Evolutionary conservation across 1,140 invertebrate genomes (phyloP).

Genomic region (Hesperophylax magnus): DNA sequence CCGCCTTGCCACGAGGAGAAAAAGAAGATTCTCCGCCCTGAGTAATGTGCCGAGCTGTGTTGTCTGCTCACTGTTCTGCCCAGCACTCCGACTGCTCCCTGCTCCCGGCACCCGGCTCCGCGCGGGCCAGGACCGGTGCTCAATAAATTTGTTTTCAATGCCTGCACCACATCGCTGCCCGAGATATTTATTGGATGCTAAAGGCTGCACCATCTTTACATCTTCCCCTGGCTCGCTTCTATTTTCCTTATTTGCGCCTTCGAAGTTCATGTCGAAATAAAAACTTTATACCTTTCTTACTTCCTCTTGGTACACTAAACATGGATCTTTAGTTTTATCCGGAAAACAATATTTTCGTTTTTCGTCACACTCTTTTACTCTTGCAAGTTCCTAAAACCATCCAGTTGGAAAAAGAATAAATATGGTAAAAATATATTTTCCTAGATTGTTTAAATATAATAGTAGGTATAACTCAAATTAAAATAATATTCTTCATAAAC

Average conservation of each 20-base stretch:
- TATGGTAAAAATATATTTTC: no score
- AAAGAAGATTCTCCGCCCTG: not conserved
- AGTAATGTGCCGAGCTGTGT: not conserved
- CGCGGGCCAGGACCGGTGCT: not conserved
- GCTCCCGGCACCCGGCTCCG: not conserved
- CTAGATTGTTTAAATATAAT: no score
- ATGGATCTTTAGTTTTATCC: no score
- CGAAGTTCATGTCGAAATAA: conserved; percentile 1
- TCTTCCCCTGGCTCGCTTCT: not conserved
- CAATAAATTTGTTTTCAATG: conserved; percentile 19
- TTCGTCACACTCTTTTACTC: no score
- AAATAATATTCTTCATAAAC: no score
- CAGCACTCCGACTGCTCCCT: not conserved
- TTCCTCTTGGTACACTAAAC: not conserved
- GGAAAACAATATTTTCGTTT: no score
- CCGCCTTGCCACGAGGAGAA: not conserved
- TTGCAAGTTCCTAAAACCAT: no score
- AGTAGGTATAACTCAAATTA: no score
- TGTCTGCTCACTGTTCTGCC: not conserved
- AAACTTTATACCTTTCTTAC: not conserved
- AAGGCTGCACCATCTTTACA: conserved; percentile 1
- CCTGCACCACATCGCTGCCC: not conserved
- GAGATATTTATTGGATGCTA: conserved; percentile 13
- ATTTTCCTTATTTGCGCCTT: conserved; percentile 2
- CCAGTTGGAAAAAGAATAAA: no score